These are phyloP conservation scores for Dendrocincla fuliginosa DNA, from an alignment of 2,797 vertebrate genomes.

Conservation along the genomic window DNA sequence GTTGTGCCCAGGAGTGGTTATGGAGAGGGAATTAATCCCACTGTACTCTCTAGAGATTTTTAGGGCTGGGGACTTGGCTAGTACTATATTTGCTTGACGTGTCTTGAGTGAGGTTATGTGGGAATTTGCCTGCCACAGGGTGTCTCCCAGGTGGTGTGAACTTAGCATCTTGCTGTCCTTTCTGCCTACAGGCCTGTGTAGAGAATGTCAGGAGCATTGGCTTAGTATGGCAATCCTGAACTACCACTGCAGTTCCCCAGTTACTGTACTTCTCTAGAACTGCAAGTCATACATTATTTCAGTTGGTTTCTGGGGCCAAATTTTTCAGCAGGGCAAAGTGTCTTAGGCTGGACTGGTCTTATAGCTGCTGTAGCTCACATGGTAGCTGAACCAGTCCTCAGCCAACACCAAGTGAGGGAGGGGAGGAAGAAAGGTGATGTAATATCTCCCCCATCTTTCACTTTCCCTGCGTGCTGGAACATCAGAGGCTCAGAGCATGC, in stretches of 20 bases:
- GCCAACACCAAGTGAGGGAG: not conserved
- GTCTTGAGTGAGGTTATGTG: not conserved
- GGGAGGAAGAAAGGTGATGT: not conserved
- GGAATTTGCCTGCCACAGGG: not conserved
- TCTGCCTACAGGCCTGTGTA: not conserved
- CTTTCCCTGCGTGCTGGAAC: rapidly evolving
- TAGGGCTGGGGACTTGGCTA: not conserved
- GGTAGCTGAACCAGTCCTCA: not conserved
- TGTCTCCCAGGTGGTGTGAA: not conserved
- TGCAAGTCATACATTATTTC: not conserved
- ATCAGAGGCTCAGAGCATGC: not conserved
- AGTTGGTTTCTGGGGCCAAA: not conserved
- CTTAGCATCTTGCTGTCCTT: not conserved
- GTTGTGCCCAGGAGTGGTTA: not conserved
- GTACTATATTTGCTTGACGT: rapidly evolving
- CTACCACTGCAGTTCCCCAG: not conserved
- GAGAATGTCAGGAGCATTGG: rapidly evolving
- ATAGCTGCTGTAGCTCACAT: not conserved
- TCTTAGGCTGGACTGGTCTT: not conserved
- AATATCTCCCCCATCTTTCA: not conserved
- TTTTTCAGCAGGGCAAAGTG: not conserved
- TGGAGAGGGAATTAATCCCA: not conserved
- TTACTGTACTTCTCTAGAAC: not conserved
- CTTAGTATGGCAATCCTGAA: rapidly evolving
- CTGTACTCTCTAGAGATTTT: not conserved